Evolutionary conservation across 2,797 vertebrate species (phyloP), one percentile per base, ranked within the genome.

Genomic region (Distichodus sexfasciatus): DNA sequence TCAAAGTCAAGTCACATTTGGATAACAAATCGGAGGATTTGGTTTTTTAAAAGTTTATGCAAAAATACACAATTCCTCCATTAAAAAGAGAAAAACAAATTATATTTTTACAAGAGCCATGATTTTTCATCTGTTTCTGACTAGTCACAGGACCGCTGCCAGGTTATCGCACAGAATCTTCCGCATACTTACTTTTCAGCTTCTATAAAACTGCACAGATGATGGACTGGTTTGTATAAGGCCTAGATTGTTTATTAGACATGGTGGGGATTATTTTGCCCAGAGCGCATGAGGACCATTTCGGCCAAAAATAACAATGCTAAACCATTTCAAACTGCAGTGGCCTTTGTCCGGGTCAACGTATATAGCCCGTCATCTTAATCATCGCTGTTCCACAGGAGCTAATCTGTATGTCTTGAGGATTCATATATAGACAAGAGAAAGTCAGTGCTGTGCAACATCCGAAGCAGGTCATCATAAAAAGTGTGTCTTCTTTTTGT

Each of bases 101-200:
- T 26, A 48, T 29, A 43, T 26, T 60, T 38, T 15, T 38, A 54
- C 1, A 36, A 5, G 28, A 35, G 43, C 43, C 58, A 41, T 50
- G 55, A 38, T 28, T 61, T 66, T 60, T 66, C 54, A 60, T 54
- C 43, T 60, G 38, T 29, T 28, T 44, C 21, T 46, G 60, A 54
- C 47, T 28, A 21, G 7, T 61, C 55, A 61, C 38, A 66, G 44
- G 4, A 28, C 7, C 12, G 21, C 21, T 36, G 54, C 41, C 54
- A 55, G 48, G 40, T 54, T 61, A 54, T 73, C 47, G n/a, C 12
- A 54, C 41, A 29, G 55, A 58, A 73, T 62, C 47, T 66, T 40
- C 33, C 51, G 24, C 26, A 40, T 63, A 47, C 17, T 60, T 28
- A 53, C 6, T 36, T 72, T 72, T 46, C 38, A 72, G 55, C 40